A percentile compares a stretch with the other conserved stretches of the same genome.
Evolutionary conservation across 2,113 vertebrate species (phyloP).

Genomic region (Ifrita kowaldi): DNA sequence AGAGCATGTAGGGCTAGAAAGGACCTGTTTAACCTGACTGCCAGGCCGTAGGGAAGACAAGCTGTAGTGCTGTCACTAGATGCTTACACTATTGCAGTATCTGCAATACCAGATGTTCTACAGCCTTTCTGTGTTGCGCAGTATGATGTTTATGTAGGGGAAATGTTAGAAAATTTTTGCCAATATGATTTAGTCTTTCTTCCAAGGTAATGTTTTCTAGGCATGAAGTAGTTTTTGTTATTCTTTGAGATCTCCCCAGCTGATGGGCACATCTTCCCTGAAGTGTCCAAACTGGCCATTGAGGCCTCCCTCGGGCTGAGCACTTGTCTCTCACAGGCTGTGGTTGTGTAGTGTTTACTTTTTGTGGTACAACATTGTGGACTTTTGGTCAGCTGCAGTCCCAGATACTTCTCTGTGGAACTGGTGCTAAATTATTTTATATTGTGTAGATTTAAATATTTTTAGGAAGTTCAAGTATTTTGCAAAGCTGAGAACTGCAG

Average conservation of each 20-base stretch:
- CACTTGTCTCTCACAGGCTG: rapidly evolving
- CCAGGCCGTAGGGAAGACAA: background rate
- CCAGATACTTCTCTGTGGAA: background rate
- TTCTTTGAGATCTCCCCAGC: background rate
- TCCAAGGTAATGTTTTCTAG: background rate
- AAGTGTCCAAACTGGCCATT: background rate
- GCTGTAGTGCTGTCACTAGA: background rate
- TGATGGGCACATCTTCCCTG: background rate
- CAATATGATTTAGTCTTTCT: background rate
- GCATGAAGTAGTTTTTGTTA: background rate
- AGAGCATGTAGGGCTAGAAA: background rate
- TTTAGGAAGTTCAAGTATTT: background rate
- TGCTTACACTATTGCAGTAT: background rate
- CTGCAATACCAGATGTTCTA: background rate
- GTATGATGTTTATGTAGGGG: background rate
- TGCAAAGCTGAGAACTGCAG: background rate
- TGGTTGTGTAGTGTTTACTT: background rate
- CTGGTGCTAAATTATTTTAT: background rate
- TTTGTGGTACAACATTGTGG: rapidly evolving
- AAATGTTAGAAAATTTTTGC: background rate
- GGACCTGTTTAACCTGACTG: background rate
- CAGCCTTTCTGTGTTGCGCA: background rate
- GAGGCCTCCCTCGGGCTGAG: background rate
- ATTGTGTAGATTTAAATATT: background rate
- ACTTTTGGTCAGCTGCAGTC: background rate